These are phyloP conservation scores for Oegoconia quadripuncta DNA, from an alignment of 2,888 invertebrate species.

Conservation along the genomic window DNA sequence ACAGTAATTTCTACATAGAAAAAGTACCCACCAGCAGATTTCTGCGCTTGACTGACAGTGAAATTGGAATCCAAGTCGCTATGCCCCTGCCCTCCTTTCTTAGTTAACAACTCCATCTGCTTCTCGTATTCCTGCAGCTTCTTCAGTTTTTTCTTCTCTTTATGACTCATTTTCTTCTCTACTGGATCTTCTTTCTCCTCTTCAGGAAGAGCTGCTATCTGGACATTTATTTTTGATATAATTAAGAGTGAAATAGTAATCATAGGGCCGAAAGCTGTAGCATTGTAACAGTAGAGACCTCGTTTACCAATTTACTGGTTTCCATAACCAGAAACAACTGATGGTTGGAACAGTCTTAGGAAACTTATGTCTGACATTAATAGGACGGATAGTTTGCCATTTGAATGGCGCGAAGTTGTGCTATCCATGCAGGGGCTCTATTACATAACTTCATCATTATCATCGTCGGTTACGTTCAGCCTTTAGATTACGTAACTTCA, in stretches of 20 bases:
- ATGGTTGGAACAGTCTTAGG: neutral
- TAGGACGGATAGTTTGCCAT: no score
- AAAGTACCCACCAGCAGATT: slow-evolving; percentile 75
- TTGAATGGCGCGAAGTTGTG: no score
- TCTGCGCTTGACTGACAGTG: slow-evolving; percentile 93
- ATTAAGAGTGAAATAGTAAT: no score
- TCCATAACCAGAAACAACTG: neutral
- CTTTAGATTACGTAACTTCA: no score
- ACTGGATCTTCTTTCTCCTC: slow-evolving; percentile 51
- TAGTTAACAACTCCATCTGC: slow-evolving; percentile 90
- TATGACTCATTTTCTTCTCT: slow-evolving; percentile 91
- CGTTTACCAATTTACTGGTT: no score
- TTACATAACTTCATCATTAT: no score
- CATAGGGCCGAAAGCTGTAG: no score
- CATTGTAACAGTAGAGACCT: no score
- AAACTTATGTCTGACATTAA: no score
- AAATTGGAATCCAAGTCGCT: slow-evolving; percentile 96
- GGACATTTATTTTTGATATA: no score
- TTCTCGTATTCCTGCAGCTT: slow-evolving; percentile 93
- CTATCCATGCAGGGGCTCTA: no score
- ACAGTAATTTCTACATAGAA: neutral
- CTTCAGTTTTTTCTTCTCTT: slow-evolving; percentile 94
- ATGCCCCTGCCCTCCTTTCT: slow-evolving; percentile 93
- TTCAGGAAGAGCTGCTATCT: slow-evolving; percentile 38
- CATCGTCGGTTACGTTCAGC: no score